Conservation (phyloP, 92 coral and sea anemone species). For the Palythoa grandis region DNA sequence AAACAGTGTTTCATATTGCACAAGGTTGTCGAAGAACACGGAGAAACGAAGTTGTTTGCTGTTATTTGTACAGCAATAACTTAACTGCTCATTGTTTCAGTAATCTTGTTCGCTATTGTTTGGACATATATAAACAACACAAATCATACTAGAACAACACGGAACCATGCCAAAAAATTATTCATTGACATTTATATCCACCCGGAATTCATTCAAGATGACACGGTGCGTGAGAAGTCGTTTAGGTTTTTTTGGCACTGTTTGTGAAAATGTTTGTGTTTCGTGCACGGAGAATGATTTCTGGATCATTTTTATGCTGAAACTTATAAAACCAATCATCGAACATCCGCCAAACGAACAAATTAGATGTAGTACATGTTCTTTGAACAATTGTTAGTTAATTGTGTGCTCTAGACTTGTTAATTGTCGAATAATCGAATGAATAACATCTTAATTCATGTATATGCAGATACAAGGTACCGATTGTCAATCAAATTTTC, state of each 20-base stretch:
- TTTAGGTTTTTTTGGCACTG: not conserved
- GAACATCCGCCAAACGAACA: slow-evolving; percentile 41
- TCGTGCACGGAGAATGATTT: slow-evolving; percentile 1
- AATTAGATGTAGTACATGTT: slow-evolving; percentile 71
- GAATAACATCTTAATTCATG: slow-evolving; percentile 90
- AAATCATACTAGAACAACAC: slow-evolving; percentile 41
- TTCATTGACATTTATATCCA: not conserved
- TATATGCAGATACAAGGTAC: slow-evolving; percentile 69
- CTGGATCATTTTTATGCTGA: not conserved
- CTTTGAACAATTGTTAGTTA: slow-evolving; percentile 85
- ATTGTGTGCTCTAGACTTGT: slow-evolving; percentile 89
- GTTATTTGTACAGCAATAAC: slow-evolving; percentile 49
- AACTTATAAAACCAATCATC: slow-evolving; percentile 1
- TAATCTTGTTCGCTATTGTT: slow-evolving; percentile 80
- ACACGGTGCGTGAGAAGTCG: not conserved
- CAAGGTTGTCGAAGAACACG: not conserved
- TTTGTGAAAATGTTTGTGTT: slow-evolving; percentile 7
- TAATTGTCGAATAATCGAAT: slow-evolving; percentile 94
- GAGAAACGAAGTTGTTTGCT: slow-evolving; percentile 29
- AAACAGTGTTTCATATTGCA: not conserved
- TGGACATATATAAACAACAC: slow-evolving; percentile 79
- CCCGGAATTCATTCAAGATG: slow-evolving; percentile 8
- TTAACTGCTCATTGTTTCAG: slow-evolving; percentile 47
- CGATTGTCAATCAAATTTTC: slow-evolving; percentile 77
- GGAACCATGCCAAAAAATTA: slow-evolving; percentile 40